These are phyloP conservation scores for Phorcus lineatus DNA, from an alignment of 2,888 invertebrate genomes.

Conservation along the genomic window DNA sequence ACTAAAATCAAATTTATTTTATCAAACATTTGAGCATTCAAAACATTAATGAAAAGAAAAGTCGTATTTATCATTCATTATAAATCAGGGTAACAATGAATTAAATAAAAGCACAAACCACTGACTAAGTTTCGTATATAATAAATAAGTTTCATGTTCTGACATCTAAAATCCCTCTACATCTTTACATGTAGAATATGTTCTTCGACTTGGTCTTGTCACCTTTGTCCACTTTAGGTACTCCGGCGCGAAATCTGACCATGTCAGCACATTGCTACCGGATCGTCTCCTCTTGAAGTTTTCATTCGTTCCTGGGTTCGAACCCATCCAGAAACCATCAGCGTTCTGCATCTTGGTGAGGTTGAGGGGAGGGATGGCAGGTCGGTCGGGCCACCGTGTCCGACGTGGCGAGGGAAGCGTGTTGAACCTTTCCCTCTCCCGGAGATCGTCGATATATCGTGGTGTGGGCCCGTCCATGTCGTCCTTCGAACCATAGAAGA, in stretches of 20 bases:
- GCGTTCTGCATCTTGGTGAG: not conserved
- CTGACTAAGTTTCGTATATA: no score
- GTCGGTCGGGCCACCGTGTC: not conserved
- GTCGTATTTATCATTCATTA: no score
- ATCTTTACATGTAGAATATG: not conserved
- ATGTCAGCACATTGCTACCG: not conserved
- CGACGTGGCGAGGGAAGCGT: not conserved
- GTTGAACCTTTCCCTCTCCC: not conserved
- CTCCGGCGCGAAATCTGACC: slow-evolving; percentile 1
- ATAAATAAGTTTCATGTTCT: no score
- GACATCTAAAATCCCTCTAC: no score
- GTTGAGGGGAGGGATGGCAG: not conserved
- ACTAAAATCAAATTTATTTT: no score
- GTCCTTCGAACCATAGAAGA: not conserved
- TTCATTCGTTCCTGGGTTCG: not conserved
- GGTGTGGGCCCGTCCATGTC: not conserved
- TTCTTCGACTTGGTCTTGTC: not conserved
- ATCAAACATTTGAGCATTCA: no score
- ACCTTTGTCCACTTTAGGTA: not conserved
- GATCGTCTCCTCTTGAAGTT: not conserved
- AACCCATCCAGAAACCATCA: slow-evolving; percentile 12
- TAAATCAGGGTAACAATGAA: no score
- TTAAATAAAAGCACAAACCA: no score
- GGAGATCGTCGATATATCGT: no score
- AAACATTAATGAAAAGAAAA: no score